phyloP scores from a whole-genome alignment of 2,113 vertebrate species.

The Chunga burmeisteri region DNA sequence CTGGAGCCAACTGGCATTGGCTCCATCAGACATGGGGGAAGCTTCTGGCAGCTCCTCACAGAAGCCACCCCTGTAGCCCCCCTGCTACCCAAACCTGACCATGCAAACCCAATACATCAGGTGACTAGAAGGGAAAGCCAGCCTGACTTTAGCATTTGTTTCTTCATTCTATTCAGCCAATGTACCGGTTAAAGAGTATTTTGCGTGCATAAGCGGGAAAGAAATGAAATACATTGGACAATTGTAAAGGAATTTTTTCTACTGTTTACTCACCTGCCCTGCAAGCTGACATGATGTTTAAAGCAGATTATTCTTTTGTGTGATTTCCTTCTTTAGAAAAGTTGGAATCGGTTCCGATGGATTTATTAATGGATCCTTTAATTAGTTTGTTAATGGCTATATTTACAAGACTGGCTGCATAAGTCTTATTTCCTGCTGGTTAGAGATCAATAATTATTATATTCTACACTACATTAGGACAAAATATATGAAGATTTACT shows the following conservation, averaged over 20 bases:
- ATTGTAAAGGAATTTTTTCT: neutral
- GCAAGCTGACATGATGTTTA: neutral
- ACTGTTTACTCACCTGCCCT: neutral
- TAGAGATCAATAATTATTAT: too few species aligned
- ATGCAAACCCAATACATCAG: neutral
- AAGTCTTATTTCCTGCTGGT: neutral
- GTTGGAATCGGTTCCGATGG: neutral
- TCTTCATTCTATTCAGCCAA: neutral
- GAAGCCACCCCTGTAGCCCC: too few species aligned
- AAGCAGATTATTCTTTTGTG: neutral
- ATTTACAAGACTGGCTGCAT: neutral
- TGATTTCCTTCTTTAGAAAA: neutral
- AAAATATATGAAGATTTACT: neutral
- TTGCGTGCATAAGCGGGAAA: neutral
- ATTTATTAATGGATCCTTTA: constrained; percentile 37
- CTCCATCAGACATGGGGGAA: too few species aligned
- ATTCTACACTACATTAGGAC: neutral
- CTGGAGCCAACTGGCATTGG: too few species aligned
- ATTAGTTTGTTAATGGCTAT: constrained; percentile 34
- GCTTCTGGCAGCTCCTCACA: too few species aligned
- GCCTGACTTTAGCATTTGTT: neutral
- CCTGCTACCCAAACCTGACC: neutral
- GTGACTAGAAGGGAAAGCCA: neutral
- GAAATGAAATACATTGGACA: neutral
- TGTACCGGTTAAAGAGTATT: neutral